A percentile compares a stretch with the other conserved stretches of the same genome.
Conservation (phyloP, 2,113 vertebrate species). For the Planiliza haematocheilus region DNA sequence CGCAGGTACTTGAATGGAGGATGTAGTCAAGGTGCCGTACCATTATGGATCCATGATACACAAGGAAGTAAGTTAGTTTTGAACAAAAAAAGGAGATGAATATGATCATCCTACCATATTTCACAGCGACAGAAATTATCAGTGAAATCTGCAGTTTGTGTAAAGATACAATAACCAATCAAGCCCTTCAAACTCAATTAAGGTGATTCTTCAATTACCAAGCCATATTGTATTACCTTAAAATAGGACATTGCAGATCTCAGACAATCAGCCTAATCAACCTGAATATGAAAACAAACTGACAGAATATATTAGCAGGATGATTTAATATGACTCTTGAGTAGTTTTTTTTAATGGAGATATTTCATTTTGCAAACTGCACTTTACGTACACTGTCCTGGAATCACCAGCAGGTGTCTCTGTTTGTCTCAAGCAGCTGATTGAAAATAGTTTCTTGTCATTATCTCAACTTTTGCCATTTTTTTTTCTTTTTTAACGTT, state of each 20-base stretch:
- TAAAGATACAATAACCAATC: too few relatives aligned
- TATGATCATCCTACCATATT: too few relatives aligned
- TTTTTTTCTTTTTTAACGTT: background rate
- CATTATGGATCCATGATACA: too few relatives aligned
- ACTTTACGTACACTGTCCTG: conserved; percentile 24
- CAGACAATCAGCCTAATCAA: background rate
- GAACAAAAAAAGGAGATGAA: too few relatives aligned
- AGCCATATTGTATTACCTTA: background rate
- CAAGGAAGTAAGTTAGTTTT: too few relatives aligned
- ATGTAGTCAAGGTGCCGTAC: too few relatives aligned
- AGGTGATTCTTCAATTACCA: too few relatives aligned
- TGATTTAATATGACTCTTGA: too few relatives aligned
- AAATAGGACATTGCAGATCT: background rate
- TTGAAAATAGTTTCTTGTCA: conserved; percentile 8
- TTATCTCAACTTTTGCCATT: conserved; percentile 5
- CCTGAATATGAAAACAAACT: background rate
- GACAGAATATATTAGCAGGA: background rate
- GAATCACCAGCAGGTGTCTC: conserved; percentile 72
- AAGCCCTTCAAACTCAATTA: too few relatives aligned
- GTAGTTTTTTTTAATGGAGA: background rate
- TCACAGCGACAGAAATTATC: too few relatives aligned
- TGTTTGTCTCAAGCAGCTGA: conserved; percentile 35
- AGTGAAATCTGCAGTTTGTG: too few relatives aligned
- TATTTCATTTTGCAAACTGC: background rate
- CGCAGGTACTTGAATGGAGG: too few relatives aligned